phyloP scores from a whole-genome alignment of 1,140 invertebrate genomes.

The Neoseiulus cucumeris region DNA sequence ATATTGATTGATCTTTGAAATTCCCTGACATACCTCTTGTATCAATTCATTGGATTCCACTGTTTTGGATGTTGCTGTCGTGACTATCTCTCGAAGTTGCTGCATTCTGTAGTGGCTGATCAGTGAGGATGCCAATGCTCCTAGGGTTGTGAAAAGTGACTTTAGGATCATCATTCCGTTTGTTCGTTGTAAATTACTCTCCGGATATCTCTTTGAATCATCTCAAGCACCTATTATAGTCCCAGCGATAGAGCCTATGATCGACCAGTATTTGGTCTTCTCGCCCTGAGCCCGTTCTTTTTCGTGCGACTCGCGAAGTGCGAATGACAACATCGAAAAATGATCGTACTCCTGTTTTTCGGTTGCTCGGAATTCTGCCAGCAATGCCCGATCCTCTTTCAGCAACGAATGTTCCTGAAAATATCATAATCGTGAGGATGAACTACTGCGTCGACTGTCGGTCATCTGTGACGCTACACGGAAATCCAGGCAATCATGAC shows the following conservation, averaged over 20 bases:
- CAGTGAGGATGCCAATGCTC: not conserved
- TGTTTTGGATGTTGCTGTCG: not conserved
- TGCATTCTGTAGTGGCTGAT: not conserved
- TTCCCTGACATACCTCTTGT: not conserved
- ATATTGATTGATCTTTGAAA: too few relatives aligned
- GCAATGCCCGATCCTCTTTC: constrained; percentile 26
- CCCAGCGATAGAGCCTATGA: constrained; percentile 46
- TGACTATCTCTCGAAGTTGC: not conserved
- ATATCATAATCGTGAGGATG: not conserved
- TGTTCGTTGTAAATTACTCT: too few relatives aligned
- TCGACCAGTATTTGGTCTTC: constrained; percentile 53
- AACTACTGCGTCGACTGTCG: too few relatives aligned
- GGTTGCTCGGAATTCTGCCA: constrained; percentile 24
- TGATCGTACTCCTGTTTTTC: constrained; percentile 39
- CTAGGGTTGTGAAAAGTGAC: not conserved
- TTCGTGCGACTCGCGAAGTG: constrained; percentile 47
- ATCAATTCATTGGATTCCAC: not conserved
- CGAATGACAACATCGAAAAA: constrained; percentile 42
- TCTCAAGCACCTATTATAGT: constrained; percentile 35
- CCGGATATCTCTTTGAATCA: not conserved
- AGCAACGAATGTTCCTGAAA: constrained; percentile 28
- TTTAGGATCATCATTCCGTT: not conserved
- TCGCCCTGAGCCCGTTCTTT: constrained; percentile 48
- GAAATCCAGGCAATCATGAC: too few relatives aligned
- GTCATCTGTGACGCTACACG: too few relatives aligned